These are phyloP conservation scores for Prenolepis imparis DNA, from an alignment of 2,888 invertebrate genomes.

Conservation along the genomic window DNA sequence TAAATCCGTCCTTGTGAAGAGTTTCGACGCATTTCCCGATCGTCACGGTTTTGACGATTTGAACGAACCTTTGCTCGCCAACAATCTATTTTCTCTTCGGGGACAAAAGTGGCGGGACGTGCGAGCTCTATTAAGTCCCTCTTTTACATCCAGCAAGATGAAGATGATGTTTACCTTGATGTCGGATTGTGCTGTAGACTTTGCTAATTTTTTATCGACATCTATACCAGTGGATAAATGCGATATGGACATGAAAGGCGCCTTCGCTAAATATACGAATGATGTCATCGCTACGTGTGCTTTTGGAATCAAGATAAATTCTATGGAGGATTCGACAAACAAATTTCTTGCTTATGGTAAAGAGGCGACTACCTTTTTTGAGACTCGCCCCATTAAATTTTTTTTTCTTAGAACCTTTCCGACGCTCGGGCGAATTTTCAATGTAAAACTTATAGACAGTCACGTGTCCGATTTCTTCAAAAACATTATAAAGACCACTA, in stretches of 20 bases:
- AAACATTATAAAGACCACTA: slow-evolving; percentile 64
- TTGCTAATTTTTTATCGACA: slow-evolving; percentile 69
- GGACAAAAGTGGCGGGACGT: slow-evolving; percentile 87
- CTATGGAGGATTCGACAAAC: slow-evolving; percentile 78
- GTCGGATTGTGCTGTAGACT: slow-evolving; percentile 77
- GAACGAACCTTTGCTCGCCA: slow-evolving; percentile 67
- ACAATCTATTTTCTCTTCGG: slow-evolving; percentile 65
- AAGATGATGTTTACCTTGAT: slow-evolving; percentile 87
- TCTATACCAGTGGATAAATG: slow-evolving; percentile 41
- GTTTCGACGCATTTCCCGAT: slow-evolving; percentile 68
- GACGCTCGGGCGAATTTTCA: slow-evolving; percentile 25
- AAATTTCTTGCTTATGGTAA: slow-evolving; percentile 78
- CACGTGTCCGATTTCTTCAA: slow-evolving; percentile 65
- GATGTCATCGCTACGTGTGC: slow-evolving; percentile 81
- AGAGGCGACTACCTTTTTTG: slow-evolving; percentile 62
- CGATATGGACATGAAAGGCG: slow-evolving; percentile 79
- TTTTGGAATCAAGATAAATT: slow-evolving; percentile 80
- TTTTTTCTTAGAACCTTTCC: slow-evolving; percentile 66
- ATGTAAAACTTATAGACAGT: slow-evolving; percentile 58
- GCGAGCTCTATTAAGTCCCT: slow-evolving; percentile 87
- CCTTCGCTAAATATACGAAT: slow-evolving; percentile 75
- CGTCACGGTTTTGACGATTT: slow-evolving; percentile 34
- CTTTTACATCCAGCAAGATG: slow-evolving; percentile 88
- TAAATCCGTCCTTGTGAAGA: slow-evolving; percentile 68
- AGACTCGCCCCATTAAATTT: slow-evolving; percentile 57